A percentile compares a stretch with the other conserved stretches of the same genome.
Conservation (phyloP, 2,113 vertebrate genomes). For the Thomomys bottae region DNA sequence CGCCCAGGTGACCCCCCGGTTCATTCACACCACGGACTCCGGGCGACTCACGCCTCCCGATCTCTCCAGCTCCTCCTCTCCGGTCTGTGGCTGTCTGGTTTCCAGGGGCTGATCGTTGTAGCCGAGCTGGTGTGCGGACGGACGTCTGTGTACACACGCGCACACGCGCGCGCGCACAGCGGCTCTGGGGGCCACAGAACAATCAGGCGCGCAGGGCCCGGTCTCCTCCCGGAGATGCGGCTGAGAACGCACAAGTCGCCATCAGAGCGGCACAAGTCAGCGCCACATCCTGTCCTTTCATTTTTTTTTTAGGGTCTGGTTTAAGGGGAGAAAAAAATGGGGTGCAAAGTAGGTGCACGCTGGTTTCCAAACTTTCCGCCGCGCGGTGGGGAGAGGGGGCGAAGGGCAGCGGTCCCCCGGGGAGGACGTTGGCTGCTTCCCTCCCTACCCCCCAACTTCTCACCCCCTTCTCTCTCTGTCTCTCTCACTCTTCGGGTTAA, state of each 20-base stretch:
- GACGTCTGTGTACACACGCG: conserved; percentile 44
- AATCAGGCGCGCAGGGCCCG: conserved; percentile 69
- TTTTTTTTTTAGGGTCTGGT: conserved; percentile 67
- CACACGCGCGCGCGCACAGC: background rate
- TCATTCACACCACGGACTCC: conserved; percentile 69
- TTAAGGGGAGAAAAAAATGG: background rate
- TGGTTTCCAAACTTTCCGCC: conserved; percentile 7
- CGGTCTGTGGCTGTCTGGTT: conserved; percentile 75
- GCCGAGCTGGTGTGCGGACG: conserved; percentile 59
- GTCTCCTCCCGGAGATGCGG: conserved; percentile 74
- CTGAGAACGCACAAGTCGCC: conserved; percentile 70
- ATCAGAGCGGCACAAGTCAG: conserved; percentile 51
- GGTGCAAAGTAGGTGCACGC: conserved; percentile 43
- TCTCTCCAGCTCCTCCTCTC: conserved; percentile 75
- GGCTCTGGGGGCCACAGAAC: conserved; percentile 62
- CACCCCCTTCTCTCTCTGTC: background rate
- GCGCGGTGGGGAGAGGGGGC: background rate
- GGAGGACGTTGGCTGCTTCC: background rate
- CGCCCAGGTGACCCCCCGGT: conserved; percentile 78
- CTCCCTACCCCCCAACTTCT: background rate
- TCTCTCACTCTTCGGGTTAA: conserved; percentile 58
- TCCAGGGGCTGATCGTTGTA: conserved; percentile 60
- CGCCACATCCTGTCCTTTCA: conserved; percentile 74
- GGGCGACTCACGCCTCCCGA: conserved; percentile 69
- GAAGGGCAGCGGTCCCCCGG: background rate